Percentiles rank a stretch among this genome's conserved stretches.
phyloP scores from a whole-genome alignment of 2,113 vertebrate species.

The Pteropus alecto region DNA sequence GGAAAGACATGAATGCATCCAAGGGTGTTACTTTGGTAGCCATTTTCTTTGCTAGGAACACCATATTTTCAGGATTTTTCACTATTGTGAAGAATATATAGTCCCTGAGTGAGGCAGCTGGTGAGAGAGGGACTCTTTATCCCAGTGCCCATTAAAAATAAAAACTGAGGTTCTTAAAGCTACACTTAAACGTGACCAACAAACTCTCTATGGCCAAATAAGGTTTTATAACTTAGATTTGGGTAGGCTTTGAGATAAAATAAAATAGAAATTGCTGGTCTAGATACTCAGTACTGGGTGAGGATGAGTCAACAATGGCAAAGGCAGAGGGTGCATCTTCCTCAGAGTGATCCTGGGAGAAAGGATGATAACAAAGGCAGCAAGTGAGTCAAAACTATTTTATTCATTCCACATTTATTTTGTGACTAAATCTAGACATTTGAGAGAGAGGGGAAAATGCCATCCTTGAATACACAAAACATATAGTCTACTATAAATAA shows the following conservation, averaged over 20 bases:
- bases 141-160: not conserved
- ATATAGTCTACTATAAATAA: not conserved
- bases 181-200: not conserved
- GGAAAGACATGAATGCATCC: no score
- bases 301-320: not conserved
- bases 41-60: no score
- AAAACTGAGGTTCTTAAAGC: not conserved
- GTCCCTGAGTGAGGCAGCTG: not conserved
- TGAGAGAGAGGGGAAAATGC: not conserved
- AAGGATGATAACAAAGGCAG: not conserved
- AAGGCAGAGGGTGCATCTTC: rapidly evolving
- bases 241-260: not conserved
- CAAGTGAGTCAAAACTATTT: not conserved
- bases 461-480: not conserved
- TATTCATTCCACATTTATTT: not conserved
- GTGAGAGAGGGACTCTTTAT: not conserved
- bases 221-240: not conserved
- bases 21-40: no score
- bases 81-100: not conserved
- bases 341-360: no score
- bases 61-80: not conserved
- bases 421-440: not conserved
- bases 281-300: not conserved
- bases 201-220: not conserved
- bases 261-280: not conserved